Percentiles rank a stretch among this genome's conserved stretches.
Evolutionary conservation across 2,797 vertebrate species (phyloP).

Genomic region (Pseudochaenichthys georgianus): DNA sequence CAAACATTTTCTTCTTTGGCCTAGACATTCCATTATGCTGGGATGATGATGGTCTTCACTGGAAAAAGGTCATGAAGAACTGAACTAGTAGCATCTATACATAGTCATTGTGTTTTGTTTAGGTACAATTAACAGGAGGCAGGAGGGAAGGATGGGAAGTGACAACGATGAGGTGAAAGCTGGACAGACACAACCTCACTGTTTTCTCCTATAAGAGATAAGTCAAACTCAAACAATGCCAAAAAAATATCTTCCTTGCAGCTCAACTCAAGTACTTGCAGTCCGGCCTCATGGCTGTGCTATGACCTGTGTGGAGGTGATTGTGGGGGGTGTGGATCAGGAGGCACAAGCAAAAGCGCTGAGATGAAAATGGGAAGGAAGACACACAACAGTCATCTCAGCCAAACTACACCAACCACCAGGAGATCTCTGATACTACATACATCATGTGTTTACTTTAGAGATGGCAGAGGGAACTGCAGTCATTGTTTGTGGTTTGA

Average conservation of each 20-base stretch:
- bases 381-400: slow-evolving; percentile 35
- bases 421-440: slow-evolving; percentile 58
- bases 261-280: slow-evolving; percentile 50
- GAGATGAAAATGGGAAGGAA: background rate
- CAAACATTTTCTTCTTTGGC: slow-evolving; percentile 14
- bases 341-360: background rate
- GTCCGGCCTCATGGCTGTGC: slow-evolving; percentile 30
- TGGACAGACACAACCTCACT: slow-evolving; percentile 16
- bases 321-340: background rate
- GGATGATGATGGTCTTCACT: slow-evolving; percentile 8
- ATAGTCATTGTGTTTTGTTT: slow-evolving; percentile 42
- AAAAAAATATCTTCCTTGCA: slow-evolving; percentile 65
- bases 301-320: slow-evolving; percentile 8
- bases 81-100: slow-evolving; percentile 53
- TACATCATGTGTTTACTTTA: slow-evolving; percentile 56
- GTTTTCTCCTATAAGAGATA: slow-evolving; percentile 3
- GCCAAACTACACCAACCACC: slow-evolving; percentile 53
- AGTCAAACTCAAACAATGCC: slow-evolving; percentile 49
- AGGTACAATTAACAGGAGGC: slow-evolving; percentile 30
- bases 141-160: background rate
- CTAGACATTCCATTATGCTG: slow-evolving; percentile 6
- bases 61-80: slow-evolving; percentile 21
- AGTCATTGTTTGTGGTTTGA: slow-evolving; percentile 44
- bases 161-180: background rate
- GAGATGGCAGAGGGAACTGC: slow-evolving; percentile 45